Conservation (phyloP, 2,797 vertebrate genomes). For the Luscinia luscinia region DNA sequence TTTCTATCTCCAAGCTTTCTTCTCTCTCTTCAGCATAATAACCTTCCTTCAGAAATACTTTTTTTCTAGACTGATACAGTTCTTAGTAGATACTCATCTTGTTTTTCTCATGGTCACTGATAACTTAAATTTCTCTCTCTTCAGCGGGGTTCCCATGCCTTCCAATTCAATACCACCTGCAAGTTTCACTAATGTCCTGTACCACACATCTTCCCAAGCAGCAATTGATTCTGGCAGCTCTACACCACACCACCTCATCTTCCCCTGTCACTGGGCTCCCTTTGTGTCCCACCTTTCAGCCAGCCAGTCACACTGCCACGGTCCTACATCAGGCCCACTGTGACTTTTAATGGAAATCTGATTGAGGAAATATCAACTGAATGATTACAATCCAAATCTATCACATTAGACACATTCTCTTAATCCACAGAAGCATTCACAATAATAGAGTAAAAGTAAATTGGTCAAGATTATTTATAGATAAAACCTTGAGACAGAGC, state of each 20-base stretch:
- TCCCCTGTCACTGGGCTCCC: not conserved
- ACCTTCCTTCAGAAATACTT: not conserved
- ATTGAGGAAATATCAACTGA: not conserved
- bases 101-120: not conserved
- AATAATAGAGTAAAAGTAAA: not conserved
- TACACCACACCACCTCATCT: not conserved
- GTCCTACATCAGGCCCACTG: not conserved
- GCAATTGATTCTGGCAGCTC: not conserved
- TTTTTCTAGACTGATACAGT: not conserved
- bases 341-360: not conserved
- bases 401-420: not conserved
- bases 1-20: not conserved
- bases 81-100: not conserved
- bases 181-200: not conserved
- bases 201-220: not conserved
- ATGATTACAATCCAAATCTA: not conserved
- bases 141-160: not conserved
- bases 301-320: not conserved
- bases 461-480: not conserved
- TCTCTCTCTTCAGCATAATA: not conserved
- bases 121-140: not conserved
- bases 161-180: not conserved
- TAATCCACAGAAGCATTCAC: not conserved
- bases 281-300: not conserved
- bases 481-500: not conserved